A percentile compares a stretch with the other conserved stretches of the same genome.
These are phyloP conservation scores for Pedetes capensis DNA, from an alignment of 2,113 vertebrate species.

Conservation along the genomic window DNA sequence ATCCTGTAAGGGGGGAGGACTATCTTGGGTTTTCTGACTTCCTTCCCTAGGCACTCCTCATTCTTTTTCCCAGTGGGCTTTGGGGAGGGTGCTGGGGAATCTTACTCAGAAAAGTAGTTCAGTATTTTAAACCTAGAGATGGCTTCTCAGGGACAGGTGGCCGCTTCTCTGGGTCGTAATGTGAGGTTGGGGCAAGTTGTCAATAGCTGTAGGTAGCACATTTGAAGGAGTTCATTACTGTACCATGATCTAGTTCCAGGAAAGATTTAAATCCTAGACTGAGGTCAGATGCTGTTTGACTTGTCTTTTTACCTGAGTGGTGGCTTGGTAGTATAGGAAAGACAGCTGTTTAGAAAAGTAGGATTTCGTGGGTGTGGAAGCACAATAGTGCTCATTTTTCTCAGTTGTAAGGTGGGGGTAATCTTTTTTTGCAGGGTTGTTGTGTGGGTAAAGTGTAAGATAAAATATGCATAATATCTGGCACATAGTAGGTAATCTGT, in stretches of 20 bases:
- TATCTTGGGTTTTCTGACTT: not conserved
- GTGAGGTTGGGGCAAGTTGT: not conserved
- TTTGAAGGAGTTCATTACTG: not conserved
- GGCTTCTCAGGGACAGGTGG: not conserved
- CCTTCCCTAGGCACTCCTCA: not conserved
- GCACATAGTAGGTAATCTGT: conserved; percentile 11
- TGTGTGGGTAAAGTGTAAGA: not conserved
- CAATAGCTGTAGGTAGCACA: not conserved
- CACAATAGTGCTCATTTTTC: not conserved
- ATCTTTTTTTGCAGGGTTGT: not conserved
- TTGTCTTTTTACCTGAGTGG: not conserved
- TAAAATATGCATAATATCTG: not conserved
- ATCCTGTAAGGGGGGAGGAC: not conserved
- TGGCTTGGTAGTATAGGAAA: not conserved
- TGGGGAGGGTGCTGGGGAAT: not conserved
- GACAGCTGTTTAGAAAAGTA: not conserved
- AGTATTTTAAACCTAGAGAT: not conserved
- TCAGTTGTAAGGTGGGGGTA: not conserved
- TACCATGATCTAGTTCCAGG: not conserved
- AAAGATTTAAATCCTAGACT: not conserved
- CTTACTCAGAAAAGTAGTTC: not conserved
- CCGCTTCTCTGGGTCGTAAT: not conserved
- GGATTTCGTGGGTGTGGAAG: not conserved
- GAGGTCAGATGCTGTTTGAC: not conserved
- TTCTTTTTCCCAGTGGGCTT: not conserved